Evolutionary conservation across 2,113 vertebrate genomes (phyloP).

Genomic region (Salvelinus sp.): DNA sequence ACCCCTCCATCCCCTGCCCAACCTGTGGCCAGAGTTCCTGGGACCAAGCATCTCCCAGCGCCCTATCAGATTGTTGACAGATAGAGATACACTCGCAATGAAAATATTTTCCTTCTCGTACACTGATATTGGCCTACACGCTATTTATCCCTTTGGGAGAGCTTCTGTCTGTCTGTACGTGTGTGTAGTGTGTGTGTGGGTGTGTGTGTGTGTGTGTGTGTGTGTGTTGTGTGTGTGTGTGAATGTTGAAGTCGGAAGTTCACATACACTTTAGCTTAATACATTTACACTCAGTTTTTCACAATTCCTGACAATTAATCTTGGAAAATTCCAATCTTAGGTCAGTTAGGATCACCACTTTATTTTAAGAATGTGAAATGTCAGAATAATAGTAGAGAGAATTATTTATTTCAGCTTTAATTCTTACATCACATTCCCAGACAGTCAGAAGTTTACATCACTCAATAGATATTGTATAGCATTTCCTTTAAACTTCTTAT

Average conservation of each 20-base stretch:
- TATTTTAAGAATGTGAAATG: no score
- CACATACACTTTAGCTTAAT: no score
- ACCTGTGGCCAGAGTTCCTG: constrained; percentile 70
- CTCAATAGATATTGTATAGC: no score
- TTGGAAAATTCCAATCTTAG: no score
- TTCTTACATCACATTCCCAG: no score
- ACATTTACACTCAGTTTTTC: no score
- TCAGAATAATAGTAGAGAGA: no score
- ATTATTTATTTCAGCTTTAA: no score
- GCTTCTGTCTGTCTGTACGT: constrained; percentile 78
- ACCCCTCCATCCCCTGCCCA: constrained; percentile 6
- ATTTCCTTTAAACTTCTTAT: no score
- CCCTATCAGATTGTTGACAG: constrained; percentile 86
- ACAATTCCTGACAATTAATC: no score
- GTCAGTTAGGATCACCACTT: no score
- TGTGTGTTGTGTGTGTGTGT: constrained; percentile 18
- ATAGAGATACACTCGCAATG: constrained; percentile 81
- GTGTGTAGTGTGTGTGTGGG: constrained; percentile 11
- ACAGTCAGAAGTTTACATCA: no score
- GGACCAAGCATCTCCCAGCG: constrained; percentile 71
- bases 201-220: constrained; percentile 27
- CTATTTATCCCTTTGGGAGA: constrained; percentile 77
- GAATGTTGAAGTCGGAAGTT: constrained; percentile 23
- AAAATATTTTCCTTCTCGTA: constrained; percentile 92
- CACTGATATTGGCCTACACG: constrained; percentile 78